Evolutionary conservation across 2,888 invertebrate species (phyloP).

Genomic region (Pseudolycoriella hygida): DNA sequence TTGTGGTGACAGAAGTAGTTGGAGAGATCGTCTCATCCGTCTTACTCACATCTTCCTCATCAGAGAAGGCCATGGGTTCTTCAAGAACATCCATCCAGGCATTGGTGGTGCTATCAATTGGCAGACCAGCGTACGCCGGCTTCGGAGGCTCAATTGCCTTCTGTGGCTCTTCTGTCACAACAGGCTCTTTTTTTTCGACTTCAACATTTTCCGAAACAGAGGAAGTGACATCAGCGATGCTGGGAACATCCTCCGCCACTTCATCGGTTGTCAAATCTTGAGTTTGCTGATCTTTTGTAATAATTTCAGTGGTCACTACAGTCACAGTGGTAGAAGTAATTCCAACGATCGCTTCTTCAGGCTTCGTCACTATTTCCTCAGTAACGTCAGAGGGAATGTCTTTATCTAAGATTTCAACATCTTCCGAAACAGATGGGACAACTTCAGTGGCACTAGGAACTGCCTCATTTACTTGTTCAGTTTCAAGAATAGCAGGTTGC

Average conservation of each 20-base stretch:
- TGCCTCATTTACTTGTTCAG: slow-evolving; percentile 9
- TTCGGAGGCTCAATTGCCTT: slow-evolving; percentile 8
- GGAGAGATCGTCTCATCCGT: not conserved
- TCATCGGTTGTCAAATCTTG: not conserved
- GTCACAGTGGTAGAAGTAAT: too few species aligned
- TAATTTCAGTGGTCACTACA: not conserved
- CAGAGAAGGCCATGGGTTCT: slow-evolving; percentile 16
- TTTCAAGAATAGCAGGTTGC: not conserved
- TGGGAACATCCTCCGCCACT: not conserved
- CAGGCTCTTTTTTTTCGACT: not conserved
- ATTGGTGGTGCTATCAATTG: slow-evolving; percentile 18
- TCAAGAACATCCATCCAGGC: slow-evolving; percentile 23
- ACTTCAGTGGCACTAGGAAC: too few species aligned
- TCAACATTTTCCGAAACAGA: too few species aligned
- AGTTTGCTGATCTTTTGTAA: not conserved
- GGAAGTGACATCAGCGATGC: too few species aligned
- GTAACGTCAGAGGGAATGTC: too few species aligned
- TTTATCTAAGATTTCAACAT: too few species aligned
- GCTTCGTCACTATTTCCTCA: too few species aligned
- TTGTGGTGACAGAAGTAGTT: not conserved
- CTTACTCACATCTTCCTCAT: slow-evolving; percentile 13
- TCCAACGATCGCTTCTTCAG: too few species aligned
- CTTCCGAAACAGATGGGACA: too few species aligned
- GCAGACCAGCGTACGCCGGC: slow-evolving; percentile 17
- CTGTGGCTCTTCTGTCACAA: not conserved